Base-by-base conservation (phyloP, 2,888 invertebrate species). In the Flexamia atlantica region DNA sequence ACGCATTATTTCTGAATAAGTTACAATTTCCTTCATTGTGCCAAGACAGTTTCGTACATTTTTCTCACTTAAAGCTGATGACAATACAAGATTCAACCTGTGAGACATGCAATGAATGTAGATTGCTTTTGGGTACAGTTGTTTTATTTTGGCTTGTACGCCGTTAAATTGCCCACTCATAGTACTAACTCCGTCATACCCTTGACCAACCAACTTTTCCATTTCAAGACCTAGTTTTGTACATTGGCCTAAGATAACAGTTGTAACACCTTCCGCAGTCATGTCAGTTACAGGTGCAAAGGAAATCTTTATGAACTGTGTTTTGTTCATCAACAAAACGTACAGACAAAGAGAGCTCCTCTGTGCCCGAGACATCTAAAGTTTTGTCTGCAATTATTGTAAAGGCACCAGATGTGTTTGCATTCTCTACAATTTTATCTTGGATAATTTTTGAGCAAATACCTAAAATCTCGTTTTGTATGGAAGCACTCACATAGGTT, bases 1-100 rank as follows among this genome's bases (percentile, higher is more conserved):
- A 40, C 40, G 80, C 28, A 74, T 60, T 81, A 20, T 81, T 60
- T 23, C 81, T 60, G n/a, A 81, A 60, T n/a, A 81, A 57, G 10
- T 64, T 36, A 4, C 30, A n/a, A 64, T 81, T 64, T 81, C 60
- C 40, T 0, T 81, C 40, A 81, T 20, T 0, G 20, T 32, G 20
- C 40, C 81, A 30, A 81, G 23, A 60, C 64, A 32, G 23, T 81
- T 57, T 81, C 23, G 46, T 3, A 79, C 23, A 9, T 50, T 20
- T 25, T 46, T 46, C 50, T 25, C 30, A 9, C 20, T 40, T 40
- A 36, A 20, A 20, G 36, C 40, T 14, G 17, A n/a, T 40, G 70
- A 40, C 36, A 70, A 20, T 40, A 40, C 70, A n/a, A 80, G 20
- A 80, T 80, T 53, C 20, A 80, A 57, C 20, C 53, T 23, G 36